phyloP scores from a whole-genome alignment of 2,797 vertebrate genomes.

The Sciurus vulgaris region DNA sequence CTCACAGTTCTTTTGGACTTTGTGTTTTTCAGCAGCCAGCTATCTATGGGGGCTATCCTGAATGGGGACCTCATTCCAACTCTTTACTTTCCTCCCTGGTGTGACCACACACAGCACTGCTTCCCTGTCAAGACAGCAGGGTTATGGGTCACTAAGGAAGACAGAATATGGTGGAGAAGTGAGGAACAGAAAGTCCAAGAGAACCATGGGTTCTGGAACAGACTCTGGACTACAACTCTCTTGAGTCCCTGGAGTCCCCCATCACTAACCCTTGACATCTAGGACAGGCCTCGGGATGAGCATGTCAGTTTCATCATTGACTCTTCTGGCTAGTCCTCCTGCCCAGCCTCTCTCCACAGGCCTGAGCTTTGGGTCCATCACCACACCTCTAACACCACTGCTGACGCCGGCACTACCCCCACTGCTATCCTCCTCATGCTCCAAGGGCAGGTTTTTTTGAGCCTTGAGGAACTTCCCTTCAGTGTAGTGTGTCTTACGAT shows the following conservation, averaged over 20 bases:
- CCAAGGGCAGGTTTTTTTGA: neutral
- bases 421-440: neutral
- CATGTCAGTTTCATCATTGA: neutral
- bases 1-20: neutral
- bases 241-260: neutral
- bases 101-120: neutral
- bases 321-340: neutral
- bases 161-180: neutral
- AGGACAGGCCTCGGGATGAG: neutral
- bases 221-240: neutral
- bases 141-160: neutral
- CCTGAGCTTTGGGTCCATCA: neutral
- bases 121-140: neutral
- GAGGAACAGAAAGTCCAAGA: neutral
- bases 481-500: conserved; percentile 73
- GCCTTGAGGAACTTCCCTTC: conserved; percentile 74
- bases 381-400: neutral
- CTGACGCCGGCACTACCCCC: neutral
- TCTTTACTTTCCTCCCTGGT: neutral
- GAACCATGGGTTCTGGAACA: neutral
- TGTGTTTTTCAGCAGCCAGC: conserved; percentile 20
- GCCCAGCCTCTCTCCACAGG: neutral
- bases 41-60: neutral
- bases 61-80: neutral
- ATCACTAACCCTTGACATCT: conserved; percentile 60